Base-by-base conservation (phyloP, 1,140 invertebrate species). In the Tetranychus urticae region DNA sequence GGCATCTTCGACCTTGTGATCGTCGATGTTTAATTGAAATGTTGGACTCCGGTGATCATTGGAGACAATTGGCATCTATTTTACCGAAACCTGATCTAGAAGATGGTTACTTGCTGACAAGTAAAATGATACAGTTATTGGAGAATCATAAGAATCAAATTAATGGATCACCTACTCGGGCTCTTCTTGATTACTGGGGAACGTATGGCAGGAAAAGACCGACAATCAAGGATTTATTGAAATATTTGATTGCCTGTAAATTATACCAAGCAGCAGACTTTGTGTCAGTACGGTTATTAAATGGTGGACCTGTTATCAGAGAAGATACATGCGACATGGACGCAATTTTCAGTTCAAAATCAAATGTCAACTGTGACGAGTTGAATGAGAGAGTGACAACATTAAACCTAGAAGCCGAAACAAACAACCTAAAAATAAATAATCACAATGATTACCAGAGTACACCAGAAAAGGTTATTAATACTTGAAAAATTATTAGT, bases 141-240 rank as follows among this genome's bases (percentile, higher is more conserved):
- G 61, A 62, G 55, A 58, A 68, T 45, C 56, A 48, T 7, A 59
- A 65, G 45, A 33, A 46, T 36, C 31, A n/a, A 31, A 61, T 39
- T 35, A 14, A 14, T 12, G 56, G 60, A 3, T 62, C 45, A 33
- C 65, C 67, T 12, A 59, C 63, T 33, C 48, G 62, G 58, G 64
- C 64, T 10, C 52, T 68, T 31, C 46, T 68, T 10, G 58, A 66
- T 58, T 60, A 65, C 36, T 68, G 67, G 67, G 45, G 50, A 23
- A 65, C 62, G n/a, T 57, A 31, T 61, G 65, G 65, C 13, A 34
- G 56, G 5, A 61, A 60, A 36, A 50, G 64, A 58, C 64, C 66
- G 45, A 62, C 64, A 39, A 46, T 68, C 42, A 47, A 50, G 23
- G 62, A 65, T 62, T 46, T 65, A 23, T 14, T 68, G 42, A 6